Percentiles rank a stretch among this genome's conserved stretches.
phyloP scores from a whole-genome alignment of 2,113 vertebrate genomes.

The Azemiops feae region DNA sequence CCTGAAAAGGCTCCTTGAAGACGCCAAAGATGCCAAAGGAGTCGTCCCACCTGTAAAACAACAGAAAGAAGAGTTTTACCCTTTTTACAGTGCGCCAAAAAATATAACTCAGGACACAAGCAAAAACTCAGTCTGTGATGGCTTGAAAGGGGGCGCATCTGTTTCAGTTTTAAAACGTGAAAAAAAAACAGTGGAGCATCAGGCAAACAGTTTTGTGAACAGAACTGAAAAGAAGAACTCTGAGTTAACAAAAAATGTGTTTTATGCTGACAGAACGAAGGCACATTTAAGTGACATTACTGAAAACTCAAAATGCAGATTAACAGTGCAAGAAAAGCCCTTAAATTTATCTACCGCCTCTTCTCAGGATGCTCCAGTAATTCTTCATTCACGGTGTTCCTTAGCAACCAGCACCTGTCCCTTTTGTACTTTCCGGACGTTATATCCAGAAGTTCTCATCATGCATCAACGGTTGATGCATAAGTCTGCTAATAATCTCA shows the following conservation, averaged over 20 bases:
- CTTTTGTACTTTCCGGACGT: slow-evolving; percentile 84
- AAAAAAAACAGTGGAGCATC: slow-evolving; percentile 48
- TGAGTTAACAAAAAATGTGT: slow-evolving; percentile 28
- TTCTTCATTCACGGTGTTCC: slow-evolving; percentile 63
- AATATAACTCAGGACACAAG: slow-evolving; percentile 63
- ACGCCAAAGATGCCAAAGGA: slow-evolving; percentile 74
- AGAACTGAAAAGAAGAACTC: slow-evolving; percentile 5
- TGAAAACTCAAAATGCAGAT: slow-evolving; percentile 38
- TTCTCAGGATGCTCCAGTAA: slow-evolving; percentile 63
- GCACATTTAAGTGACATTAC: slow-evolving; percentile 17
- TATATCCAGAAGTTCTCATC: slow-evolving; percentile 89
- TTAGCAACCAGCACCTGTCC: slow-evolving; percentile 75
- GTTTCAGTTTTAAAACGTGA: slow-evolving; percentile 47
- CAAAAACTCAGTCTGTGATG: slow-evolving; percentile 31
- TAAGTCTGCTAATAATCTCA: slow-evolving; percentile 74
- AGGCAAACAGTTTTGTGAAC: slow-evolving; percentile 7
- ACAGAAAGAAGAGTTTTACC: slow-evolving; percentile 65
- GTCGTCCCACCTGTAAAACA: slow-evolving; percentile 61
- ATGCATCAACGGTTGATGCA: slow-evolving; percentile 89
- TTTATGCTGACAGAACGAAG: slow-evolving; percentile 15
- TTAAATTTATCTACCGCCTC: slow-evolving; percentile 81
- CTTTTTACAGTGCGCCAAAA: slow-evolving; percentile 60
- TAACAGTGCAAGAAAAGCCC: slow-evolving; percentile 67
- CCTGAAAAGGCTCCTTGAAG: slow-evolving; percentile 63
- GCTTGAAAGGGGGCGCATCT: slow-evolving; percentile 14